A percentile compares a stretch with the other conserved stretches of the same genome.
Evolutionary conservation across 2,797 vertebrate genomes (phyloP).

Genomic region (Artibeus lituratus): DNA sequence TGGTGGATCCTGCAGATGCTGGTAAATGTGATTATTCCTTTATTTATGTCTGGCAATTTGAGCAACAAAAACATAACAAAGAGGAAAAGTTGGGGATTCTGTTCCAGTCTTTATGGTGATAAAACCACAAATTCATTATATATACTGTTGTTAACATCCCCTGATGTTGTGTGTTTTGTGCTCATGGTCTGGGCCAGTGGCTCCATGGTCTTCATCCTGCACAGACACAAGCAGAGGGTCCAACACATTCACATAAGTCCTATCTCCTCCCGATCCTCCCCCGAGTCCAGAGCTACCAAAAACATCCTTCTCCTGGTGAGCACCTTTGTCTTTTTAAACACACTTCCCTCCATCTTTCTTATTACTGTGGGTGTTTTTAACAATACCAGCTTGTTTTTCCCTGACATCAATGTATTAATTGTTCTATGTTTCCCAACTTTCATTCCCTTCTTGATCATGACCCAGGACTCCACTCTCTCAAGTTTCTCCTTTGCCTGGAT

Average conservation of each 20-base stretch:
- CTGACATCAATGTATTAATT: rapidly evolving
- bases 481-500: neutral
- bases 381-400: neutral
- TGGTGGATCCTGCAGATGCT: neutral
- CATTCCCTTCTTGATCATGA: neutral
- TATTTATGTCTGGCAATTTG: too few relatives aligned
- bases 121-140: neutral
- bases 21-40: neutral
- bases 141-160: neutral
- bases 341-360: neutral
- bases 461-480: neutral
- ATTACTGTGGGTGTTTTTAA: rapidly evolving
- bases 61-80: neutral
- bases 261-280: rapidly evolving
- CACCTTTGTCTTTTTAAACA: neutral
- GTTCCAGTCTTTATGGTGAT: neutral
- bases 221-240: neutral
- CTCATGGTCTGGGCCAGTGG: neutral
- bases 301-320: neutral
- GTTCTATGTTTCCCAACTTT: neutral
- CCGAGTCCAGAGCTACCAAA: neutral
- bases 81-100: neutral
- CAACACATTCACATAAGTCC: neutral
- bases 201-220: neutral
- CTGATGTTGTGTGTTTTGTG: neutral